A percentile compares a stretch with the other conserved stretches of the same genome.
Conservation (phyloP, 2,113 vertebrate genomes). For the Engraulis encrasicolus region DNA sequence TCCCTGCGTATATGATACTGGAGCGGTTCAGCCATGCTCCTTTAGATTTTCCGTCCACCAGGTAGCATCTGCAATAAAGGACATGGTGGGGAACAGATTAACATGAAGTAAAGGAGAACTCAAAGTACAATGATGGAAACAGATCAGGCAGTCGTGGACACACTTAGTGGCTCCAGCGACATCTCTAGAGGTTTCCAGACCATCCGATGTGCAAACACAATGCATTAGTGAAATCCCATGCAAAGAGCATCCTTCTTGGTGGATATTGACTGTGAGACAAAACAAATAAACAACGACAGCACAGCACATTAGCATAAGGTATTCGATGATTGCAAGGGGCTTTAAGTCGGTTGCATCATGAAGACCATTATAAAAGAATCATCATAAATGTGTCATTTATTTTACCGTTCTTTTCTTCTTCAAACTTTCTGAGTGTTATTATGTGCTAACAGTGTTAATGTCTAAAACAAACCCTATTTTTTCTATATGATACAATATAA, state of each 20-base stretch:
- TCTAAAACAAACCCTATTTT: too few species aligned
- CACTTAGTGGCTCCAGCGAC: neutral
- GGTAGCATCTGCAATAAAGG: conserved; percentile 84
- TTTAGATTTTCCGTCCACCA: conserved; percentile 95
- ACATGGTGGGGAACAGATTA: conserved; percentile 23
- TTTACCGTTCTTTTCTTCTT: too few species aligned
- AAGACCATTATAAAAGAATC: too few species aligned
- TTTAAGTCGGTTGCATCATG: too few species aligned
- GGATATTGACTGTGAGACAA: neutral
- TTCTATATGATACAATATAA: too few species aligned
- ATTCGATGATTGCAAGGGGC: neutral
- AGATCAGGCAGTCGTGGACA: neutral
- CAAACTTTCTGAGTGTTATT: too few species aligned
- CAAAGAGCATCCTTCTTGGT: neutral
- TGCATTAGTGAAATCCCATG: neutral
- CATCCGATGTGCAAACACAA: neutral
- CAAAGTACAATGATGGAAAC: neutral
- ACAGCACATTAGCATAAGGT: neutral
- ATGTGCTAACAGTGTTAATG: too few species aligned
- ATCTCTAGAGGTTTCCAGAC: neutral
- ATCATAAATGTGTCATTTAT: too few species aligned
- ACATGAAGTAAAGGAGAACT: neutral
- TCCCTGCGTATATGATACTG: conserved; percentile 95
- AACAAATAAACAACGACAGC: neutral
- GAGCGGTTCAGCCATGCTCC: conserved; percentile 98